Evolutionary conservation across 2,888 invertebrate genomes (phyloP).

Genomic region (Pandemis cinnamomeana): DNA sequence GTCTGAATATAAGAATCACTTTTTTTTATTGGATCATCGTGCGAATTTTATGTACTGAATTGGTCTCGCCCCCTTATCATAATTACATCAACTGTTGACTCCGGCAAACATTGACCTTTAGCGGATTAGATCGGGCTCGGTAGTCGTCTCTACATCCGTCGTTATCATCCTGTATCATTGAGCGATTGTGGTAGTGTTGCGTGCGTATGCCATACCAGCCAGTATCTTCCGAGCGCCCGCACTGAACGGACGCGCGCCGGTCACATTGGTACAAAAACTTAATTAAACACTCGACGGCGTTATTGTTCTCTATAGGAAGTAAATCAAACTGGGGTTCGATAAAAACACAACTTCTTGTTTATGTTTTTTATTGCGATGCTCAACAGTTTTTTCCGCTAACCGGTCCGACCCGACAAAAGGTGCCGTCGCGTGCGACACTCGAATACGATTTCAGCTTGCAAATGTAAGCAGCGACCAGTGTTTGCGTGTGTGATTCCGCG

Average conservation of each 20-base stretch:
- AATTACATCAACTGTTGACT: constrained; percentile 68
- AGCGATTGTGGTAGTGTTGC: constrained; percentile 40
- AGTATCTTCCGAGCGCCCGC: constrained; percentile 36
- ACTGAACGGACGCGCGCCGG: constrained; percentile 35
- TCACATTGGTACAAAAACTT: constrained; percentile 10
- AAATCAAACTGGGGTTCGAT: constrained; percentile 24
- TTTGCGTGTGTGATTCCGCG: constrained; percentile 38
- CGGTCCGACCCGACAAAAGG: constrained; percentile 54
- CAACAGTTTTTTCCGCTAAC: constrained; percentile 48
- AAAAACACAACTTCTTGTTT: constrained; percentile 40
- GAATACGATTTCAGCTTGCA: constrained; percentile 47
- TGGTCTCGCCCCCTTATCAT: constrained; percentile 42
- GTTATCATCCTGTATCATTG: constrained; percentile 58
- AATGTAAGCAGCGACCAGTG: constrained; percentile 51
- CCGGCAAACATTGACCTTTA: constrained; percentile 82
- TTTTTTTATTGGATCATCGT: constrained; percentile 15
- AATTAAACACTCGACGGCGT: constrained; percentile 32
- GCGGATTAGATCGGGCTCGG: constrained; percentile 58
- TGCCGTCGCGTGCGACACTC: constrained; percentile 54
- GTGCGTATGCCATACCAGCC: constrained; percentile 37
- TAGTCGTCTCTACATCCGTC: constrained; percentile 51
- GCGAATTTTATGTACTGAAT: constrained; percentile 31
- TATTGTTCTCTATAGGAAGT: constrained; percentile 38
- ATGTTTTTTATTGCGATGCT: constrained; percentile 42
- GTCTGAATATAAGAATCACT: constrained; percentile 25